Evolutionary conservation across 2,888 invertebrate species (phyloP), one percentile per base, ranked within the genome.

Genomic region (Agonopterix heracliana): DNA sequence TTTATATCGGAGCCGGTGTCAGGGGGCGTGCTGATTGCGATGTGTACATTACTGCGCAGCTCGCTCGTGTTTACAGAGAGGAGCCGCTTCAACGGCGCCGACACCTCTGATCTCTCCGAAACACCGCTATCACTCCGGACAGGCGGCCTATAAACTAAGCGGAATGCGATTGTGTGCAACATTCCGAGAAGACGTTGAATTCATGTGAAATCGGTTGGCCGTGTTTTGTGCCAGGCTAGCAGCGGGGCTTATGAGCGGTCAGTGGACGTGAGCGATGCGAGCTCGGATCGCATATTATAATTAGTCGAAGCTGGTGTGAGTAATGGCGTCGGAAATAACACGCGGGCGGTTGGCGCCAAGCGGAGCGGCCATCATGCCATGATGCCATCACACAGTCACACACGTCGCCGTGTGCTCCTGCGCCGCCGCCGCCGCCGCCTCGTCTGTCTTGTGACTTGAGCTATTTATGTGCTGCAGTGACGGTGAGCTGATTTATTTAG

Each of bases 241-340:
- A 12, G n/a, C 58, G 57, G 64, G 61, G 67, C 66, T 66, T 65
- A 61, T 59, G 66, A 71, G 69, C 75, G 75, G 74, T 75, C 75
- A 74, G 71, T 73, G 74, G 60, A 70, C 66, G 71, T 68, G 68
- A 62, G 57, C 68, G 74, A 74, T 73, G 74, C 70, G 75, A 73
- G 78, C 79, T 75, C 76, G 72, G 26, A 26, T 26, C 76, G 72
- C 74, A 46, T 85, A 82, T 86, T 87, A 87, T 84, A 87, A 88
- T 88, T 88, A 88, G 86, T 83, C 66, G 77, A 78, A 76, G 83
- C 78, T 68, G 69, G 76, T 71, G 82, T 88, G 87, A 87, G 85
- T 85, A 86, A 87, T 86, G 82, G 80, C 73, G 81, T 87, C 80
- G 74, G 84, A 88, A 88, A 88, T 88, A 87, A 79, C 82, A 76